Base-by-base conservation (phyloP, 2,797 vertebrate genomes). In the Chelmon rostratus region DNA sequence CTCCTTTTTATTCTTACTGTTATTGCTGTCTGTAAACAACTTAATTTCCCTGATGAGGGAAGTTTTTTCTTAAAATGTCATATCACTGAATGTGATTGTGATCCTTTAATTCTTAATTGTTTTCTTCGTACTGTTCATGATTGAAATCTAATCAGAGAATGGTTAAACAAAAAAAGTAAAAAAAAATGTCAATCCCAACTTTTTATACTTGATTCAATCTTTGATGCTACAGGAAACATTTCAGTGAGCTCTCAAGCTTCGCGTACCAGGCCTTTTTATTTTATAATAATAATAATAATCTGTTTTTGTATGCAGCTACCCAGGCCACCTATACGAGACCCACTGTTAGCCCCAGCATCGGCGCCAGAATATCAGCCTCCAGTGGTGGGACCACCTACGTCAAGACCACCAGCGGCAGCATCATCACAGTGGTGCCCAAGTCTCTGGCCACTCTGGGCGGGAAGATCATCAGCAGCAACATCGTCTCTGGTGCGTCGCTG, bases 371-470 rank as follows among this genome's bases (percentile, higher is more conserved):
- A 94, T 95, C 97, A 3, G 96, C 97, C 10, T 95, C 98, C 8
- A 95, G 96, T 2, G 97, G 96, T 0, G 97, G 96, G 31, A 94
- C 98, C 79, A 98, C 98, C 4, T 99, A 99, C 0, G 97, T 99
- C 79, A 99, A 99, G 91, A 99, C 98, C 33, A 99, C 98, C 53
- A 99, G 98, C 33, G 98, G 98, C 38, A 99, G 97, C 94, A 99
- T 99, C 92, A 99, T 99, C 86, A 99, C 98, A 0, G 98, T 99
- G 33, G 98, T 99, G 38, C 98, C 98, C 64, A 99, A 99, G 87
- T 98, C 98, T 7, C 93, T 99, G 86, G 98, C 98, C 54, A 97
- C 97, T 0, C 94, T 99, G 53, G 98, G 98, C 0, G 98, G 98
- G 81, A 99, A 99, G 92, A 98, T 99, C 90, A 97, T 99, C 95